Evolutionary conservation across 1,140 invertebrate genomes (phyloP), one percentile per base, ranked within the genome.

Genomic region (Cyclina sinensis): DNA sequence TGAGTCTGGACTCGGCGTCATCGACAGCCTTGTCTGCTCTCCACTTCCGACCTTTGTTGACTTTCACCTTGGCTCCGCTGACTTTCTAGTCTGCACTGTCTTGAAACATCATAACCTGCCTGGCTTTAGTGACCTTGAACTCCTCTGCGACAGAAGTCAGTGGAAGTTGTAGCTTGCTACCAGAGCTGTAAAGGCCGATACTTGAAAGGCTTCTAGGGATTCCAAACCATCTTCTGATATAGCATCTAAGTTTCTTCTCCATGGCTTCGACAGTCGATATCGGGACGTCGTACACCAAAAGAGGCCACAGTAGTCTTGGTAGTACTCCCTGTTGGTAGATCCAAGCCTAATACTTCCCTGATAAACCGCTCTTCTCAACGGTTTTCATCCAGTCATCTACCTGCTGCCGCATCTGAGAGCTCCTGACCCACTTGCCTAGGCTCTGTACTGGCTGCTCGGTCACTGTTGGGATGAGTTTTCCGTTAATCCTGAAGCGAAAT

Each of bases 341-440:
- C 82, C 86, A 91, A 24, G 76, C 89, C 32, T 90, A 89, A 59
- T 54, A 91, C 46, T 88, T 86, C 39, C 81, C 82, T 73, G 89
- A 65, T 51, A 90, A 59, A 4, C 82, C 82, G 51, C n/a, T 74
- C 54, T 32, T 86, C 18, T 89, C 78, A 11, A 86, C 70, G 7
- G 78, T 88, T n/a, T n/a, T n/a, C n/a, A n/a, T n/a, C n/a, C n/a
- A n/a, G n/a, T n/a, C n/a, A n/a, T n/a, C n/a, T n/a, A 9, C 68
- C 30, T 90, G 65, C 7, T 57, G 24, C 18, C n/a, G 3, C 43
- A 80, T 68, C 62, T 68, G 48, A 9, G 46, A 59, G 14, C 46
- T 51, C 7, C 39, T 5, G 74, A 88, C 79, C 86, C 57, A 80
- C 76, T 86, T 90, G 37, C 85, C 79, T 48, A 79, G 46, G 46